Conservation (phyloP, 2,888 invertebrate genomes). For the Crepidodera aurea region DNA sequence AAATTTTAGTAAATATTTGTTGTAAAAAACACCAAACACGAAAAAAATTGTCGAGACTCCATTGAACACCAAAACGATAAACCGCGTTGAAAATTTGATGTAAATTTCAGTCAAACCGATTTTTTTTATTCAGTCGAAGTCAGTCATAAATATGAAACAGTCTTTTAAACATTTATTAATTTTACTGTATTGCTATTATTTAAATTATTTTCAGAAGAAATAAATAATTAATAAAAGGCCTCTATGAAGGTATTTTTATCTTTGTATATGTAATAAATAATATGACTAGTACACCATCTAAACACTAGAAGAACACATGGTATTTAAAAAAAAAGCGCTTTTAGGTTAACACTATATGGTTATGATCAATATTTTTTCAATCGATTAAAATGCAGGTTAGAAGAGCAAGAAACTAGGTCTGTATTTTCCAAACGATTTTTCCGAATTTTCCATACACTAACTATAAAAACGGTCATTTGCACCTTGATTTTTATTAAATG, state of each 20-base stretch:
- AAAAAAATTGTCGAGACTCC: constrained; percentile 43
- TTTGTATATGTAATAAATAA: constrained; percentile 3
- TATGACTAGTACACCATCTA: constrained; percentile 10
- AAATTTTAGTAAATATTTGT: constrained; percentile 50
- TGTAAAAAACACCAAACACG: constrained; percentile 51
- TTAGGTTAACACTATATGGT: constrained; percentile 44
- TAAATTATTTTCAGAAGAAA: constrained; percentile 28
- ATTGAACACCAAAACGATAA: constrained; percentile 44
- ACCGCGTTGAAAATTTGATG: constrained; percentile 48
- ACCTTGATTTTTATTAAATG: constrained; percentile 32
- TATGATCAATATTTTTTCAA: constrained; percentile 57
- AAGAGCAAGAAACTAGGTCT: constrained; percentile 34
- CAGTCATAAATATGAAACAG: constrained; percentile 54
- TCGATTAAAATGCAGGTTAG: constrained; percentile 53
- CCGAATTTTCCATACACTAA: constrained; percentile 31
- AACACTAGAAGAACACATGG: constrained; percentile 55
- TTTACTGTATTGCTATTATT: constrained; percentile 51
- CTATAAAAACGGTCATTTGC: constrained; percentile 26
- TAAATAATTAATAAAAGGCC: constrained; percentile 41
- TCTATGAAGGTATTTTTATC: constrained; percentile 28
- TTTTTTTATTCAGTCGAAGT: constrained; percentile 53
- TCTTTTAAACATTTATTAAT: constrained; percentile 54
- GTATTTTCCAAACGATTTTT: constrained; percentile 25
- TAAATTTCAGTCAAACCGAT: constrained; percentile 54
- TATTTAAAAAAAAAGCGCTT: constrained; percentile 42